A percentile compares a stretch with the other conserved stretches of the same genome.
These are phyloP conservation scores for Artibeus lituratus DNA, from an alignment of 2,797 vertebrate species.

Conservation along the genomic window DNA sequence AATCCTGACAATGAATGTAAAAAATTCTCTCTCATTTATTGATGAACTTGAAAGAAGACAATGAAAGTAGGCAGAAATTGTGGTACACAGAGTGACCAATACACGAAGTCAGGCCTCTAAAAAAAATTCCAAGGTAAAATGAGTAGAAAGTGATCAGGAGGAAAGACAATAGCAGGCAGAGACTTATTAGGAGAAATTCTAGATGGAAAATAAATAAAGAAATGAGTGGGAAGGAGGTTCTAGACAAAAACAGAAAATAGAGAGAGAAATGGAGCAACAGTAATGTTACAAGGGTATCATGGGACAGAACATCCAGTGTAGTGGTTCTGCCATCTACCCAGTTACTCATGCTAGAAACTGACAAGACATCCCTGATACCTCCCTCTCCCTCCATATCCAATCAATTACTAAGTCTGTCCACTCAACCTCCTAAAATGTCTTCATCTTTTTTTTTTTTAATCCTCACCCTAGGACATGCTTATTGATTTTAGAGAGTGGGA, in stretches of 20 bases:
- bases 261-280: background rate
- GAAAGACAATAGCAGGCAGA: background rate
- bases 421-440: background rate
- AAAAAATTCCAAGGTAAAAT: background rate
- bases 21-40: background rate
- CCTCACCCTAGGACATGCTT: background rate
- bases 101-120: background rate
- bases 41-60: conserved; percentile 4
- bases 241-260: background rate
- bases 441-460: background rate
- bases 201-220: background rate
- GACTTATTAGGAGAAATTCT: background rate
- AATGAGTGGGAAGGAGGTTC: background rate
- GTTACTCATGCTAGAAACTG: background rate
- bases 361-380: background rate
- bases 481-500: background rate
- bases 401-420: background rate
- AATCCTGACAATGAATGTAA: background rate
- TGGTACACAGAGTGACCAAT: background rate
- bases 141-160: background rate
- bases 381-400: background rate
- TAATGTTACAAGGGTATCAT: background rate
- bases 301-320: background rate
- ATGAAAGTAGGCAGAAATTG: background rate
- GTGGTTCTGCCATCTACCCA: background rate